Evolutionary conservation across 2,113 vertebrate genomes (phyloP).

Genomic region (Rhinichthys klamathensis): DNA sequence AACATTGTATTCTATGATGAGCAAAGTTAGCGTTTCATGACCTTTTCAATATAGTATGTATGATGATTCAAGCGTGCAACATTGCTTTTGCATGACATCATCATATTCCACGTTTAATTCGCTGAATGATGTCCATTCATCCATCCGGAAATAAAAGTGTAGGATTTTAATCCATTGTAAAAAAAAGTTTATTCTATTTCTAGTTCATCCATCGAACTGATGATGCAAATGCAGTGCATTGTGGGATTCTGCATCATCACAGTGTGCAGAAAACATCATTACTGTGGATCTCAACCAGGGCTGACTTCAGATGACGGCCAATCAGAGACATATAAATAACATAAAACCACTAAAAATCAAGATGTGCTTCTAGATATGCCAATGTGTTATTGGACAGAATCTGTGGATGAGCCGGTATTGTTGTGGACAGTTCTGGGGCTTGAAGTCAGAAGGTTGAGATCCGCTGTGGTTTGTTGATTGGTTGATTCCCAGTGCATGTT

Average conservation of each 20-base stretch:
- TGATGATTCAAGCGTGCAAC: not conserved
- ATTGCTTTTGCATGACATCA: not conserved
- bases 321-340: too few relatives aligned
- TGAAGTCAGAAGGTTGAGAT: too few relatives aligned
- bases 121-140: not conserved
- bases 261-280: too few relatives aligned
- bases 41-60: not conserved
- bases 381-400: too few relatives aligned
- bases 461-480: not conserved
- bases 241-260: too few relatives aligned
- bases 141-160: not conserved
- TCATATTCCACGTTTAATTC: not conserved
- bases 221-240: not conserved
- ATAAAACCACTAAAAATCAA: too few relatives aligned
- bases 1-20: not conserved
- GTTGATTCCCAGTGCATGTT: slow-evolving; percentile 10
- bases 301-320: too few relatives aligned
- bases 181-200: too few relatives aligned
- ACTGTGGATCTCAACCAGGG: too few relatives aligned
- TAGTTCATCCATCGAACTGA: not conserved
- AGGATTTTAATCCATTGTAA: not conserved
- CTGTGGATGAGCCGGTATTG: too few relatives aligned
- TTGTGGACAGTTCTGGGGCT: not conserved
- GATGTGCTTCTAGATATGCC: too few relatives aligned
- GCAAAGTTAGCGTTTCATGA: not conserved